Conservation (phyloP, 2,888 invertebrate species). For the Eumacrocentrus americanus region DNA sequence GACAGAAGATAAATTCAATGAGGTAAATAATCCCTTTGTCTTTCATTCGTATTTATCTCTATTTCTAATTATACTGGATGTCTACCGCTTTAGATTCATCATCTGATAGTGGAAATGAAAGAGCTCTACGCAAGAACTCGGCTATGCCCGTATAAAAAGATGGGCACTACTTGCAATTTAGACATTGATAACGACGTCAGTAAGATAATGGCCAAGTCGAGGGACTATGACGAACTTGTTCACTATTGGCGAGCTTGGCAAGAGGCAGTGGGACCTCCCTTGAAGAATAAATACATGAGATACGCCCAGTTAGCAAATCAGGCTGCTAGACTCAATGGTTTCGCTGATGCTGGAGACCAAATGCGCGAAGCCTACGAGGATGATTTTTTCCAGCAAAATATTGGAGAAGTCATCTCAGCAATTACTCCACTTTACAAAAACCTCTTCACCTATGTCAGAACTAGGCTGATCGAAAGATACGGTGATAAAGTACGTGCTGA, state of each 20-base stretch:
- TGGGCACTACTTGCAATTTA: constrained; percentile 58
- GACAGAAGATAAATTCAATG: constrained; percentile 74
- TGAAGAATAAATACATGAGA: constrained; percentile 78
- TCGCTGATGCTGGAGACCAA: constrained; percentile 79
- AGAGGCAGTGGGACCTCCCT: constrained; percentile 77
- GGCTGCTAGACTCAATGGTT: constrained; percentile 77
- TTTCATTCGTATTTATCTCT: background rate
- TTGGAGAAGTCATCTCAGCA: constrained; percentile 63
- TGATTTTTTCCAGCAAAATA: constrained; percentile 67
- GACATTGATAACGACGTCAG: constrained; percentile 60
- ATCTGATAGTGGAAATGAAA: constrained; percentile 78
- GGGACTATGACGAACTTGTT: constrained; percentile 75
- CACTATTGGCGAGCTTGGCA: constrained; percentile 84
- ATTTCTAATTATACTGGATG: background rate
- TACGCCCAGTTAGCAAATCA: constrained; percentile 81
- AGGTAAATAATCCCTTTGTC: constrained; percentile 63
- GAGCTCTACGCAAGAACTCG: constrained; percentile 76
- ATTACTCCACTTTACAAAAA: constrained; percentile 76
- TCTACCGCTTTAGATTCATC: constrained; percentile 67
- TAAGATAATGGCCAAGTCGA: constrained; percentile 72
- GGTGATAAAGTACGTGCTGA: constrained; percentile 69
- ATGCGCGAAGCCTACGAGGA: constrained; percentile 80
- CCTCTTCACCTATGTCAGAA: constrained; percentile 81
- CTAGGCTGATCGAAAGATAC: constrained; percentile 70
- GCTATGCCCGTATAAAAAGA: constrained; percentile 71